Percentiles rank a stretch among this genome's conserved stretches.
Conservation (phyloP, 2,888 invertebrate genomes). For the Hydrotaea cyrtoneurina region DNA sequence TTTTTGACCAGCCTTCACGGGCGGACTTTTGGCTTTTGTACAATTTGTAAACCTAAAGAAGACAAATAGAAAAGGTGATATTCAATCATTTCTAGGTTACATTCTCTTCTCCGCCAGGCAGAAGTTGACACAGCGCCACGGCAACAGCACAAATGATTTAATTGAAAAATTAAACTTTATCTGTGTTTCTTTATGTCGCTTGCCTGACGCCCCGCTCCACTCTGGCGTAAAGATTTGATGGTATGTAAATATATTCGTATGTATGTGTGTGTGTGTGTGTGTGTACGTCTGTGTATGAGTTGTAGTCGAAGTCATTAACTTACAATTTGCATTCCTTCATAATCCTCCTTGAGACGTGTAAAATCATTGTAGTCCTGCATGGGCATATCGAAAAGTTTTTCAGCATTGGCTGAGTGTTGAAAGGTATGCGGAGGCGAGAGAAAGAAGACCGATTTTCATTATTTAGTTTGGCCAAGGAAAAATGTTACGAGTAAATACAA, state of each 20-base stretch:
- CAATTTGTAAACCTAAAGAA: constrained; percentile 85
- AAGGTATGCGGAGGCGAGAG: neutral
- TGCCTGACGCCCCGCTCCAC: neutral
- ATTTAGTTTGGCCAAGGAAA: constrained; percentile 44
- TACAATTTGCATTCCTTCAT: constrained; percentile 84
- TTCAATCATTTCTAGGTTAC: constrained; percentile 56
- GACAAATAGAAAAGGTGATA: constrained; percentile 49
- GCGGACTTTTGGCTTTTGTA: constrained; percentile 90
- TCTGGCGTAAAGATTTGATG: neutral
- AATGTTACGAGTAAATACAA: constrained; percentile 59
- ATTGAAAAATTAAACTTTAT: constrained; percentile 70
- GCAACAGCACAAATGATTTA: constrained; percentile 66
- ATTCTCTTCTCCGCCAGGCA: constrained; percentile 6
- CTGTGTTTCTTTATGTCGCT: constrained; percentile 37
- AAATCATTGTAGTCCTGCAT: constrained; percentile 91
- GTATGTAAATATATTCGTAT: constrained; percentile 1
- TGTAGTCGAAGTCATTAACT: constrained; percentile 52
- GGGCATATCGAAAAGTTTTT: constrained; percentile 93
- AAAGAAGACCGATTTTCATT: constrained; percentile 27
- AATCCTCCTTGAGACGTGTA: constrained; percentile 84
- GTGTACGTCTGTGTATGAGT: constrained; percentile 19
- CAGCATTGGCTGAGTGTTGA: constrained; percentile 83
- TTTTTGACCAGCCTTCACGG: constrained; percentile 91
- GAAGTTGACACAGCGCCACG: constrained; percentile 50
- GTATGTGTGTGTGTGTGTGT: constrained; percentile 11